These are phyloP conservation scores for Eupsittula cactorum DNA, from an alignment of 2,113 vertebrate species.

Conservation along the genomic window DNA sequence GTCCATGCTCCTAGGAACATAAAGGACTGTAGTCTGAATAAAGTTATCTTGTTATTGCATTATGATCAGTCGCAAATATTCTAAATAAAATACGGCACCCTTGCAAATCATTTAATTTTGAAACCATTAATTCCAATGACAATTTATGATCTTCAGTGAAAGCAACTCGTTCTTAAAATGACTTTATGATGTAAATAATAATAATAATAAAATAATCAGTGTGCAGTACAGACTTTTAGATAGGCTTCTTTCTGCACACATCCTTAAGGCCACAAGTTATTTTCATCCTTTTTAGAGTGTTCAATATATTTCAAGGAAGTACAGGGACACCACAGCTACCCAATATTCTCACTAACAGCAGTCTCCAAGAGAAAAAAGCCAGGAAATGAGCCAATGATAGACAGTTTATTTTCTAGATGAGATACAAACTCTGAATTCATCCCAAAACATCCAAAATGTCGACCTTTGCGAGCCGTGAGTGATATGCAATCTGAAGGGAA, in stretches of 20 bases:
- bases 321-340: neutral
- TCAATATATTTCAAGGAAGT: constrained; percentile 12
- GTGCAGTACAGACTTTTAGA: neutral
- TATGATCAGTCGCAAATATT: neutral
- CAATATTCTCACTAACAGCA: neutral
- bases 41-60: neutral
- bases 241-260: neutral
- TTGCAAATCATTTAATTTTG: neutral
- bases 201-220: neutral
- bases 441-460: neutral
- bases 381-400: neutral
- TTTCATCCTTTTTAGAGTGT: constrained; percentile 27
- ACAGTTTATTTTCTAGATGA: neutral
- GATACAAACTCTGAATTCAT: neutral
- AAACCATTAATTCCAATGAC: neutral
- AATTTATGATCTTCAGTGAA: neutral
- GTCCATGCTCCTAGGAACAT: neutral
- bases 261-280: neutral
- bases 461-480: neutral
- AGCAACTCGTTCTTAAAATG: neutral
- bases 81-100: neutral
- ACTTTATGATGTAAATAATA: neutral
- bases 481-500: neutral
- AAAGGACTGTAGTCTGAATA: neutral
- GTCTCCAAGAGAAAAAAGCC: neutral